Conservation (phyloP, 2,113 vertebrate genomes). For the Nothobranchius furzeri region DNA sequence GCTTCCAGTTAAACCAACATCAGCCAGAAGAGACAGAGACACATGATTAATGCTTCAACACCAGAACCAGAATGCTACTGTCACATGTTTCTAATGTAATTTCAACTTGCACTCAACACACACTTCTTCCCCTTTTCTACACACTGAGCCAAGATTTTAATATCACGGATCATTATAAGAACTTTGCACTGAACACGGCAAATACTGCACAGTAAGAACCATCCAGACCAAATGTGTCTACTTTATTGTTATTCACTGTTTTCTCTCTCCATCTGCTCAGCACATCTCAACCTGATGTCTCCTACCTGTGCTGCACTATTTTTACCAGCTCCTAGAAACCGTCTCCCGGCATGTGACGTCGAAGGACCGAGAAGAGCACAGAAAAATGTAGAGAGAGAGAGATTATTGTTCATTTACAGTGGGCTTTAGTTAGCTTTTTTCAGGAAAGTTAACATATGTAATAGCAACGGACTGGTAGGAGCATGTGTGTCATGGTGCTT, state of each 20-base stretch:
- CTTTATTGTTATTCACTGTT: constrained; percentile 71
- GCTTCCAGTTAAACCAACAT: too few species aligned
- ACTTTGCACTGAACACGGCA: constrained; percentile 35
- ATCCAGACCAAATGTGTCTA: constrained; percentile 47
- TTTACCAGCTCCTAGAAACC: constrained; percentile 73
- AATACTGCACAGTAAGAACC: constrained; percentile 37
- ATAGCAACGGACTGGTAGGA: constrained; percentile 17
- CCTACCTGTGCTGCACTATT: constrained; percentile 68
- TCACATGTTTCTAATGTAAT: too few species aligned
- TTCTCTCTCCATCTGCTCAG: constrained; percentile 70
- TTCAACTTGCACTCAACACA: constrained; percentile 29
- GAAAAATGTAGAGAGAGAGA: constrained; percentile 4
- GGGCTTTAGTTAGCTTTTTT: constrained; percentile 33
- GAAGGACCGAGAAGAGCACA: constrained; percentile 16
- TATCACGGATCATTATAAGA: constrained; percentile 28
- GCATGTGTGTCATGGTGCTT: neutral
- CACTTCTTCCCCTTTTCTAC: constrained; percentile 12
- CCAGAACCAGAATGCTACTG: neutral
- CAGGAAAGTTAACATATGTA: constrained; percentile 41
- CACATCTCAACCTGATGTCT: constrained; percentile 65
- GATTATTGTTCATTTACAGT: constrained; percentile 43
- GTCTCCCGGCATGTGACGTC: constrained; percentile 68
- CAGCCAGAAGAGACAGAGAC: too few species aligned
- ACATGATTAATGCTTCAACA: neutral
- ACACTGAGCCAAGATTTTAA: constrained; percentile 37